Evolutionary conservation across 1,140 invertebrate genomes (phyloP), one percentile per base, ranked within the genome.

Genomic region (Armadillidium nasatum): DNA sequence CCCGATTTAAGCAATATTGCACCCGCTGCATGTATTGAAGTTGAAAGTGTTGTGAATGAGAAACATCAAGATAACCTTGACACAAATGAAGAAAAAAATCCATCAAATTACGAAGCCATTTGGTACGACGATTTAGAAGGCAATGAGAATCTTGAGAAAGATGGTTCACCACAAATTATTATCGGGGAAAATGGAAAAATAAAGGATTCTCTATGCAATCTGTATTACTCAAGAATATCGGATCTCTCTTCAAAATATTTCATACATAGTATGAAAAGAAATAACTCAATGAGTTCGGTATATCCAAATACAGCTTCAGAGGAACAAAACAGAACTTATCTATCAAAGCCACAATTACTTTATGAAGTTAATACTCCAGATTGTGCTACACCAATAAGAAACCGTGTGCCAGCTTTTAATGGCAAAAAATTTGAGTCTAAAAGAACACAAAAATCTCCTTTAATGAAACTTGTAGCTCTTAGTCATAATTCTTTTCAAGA

Each of bases 351-450:
- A 60, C 2, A 60, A 4, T 19, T 6, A 33, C 33, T 33, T 33
- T 33, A 33, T 33, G 33, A 1, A 6, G 33, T 33, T 33, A 33
- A 33, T 33, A 1, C 6, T 33, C 6, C 33, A 33, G n/a, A n/a
- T n/a, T n/a, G n/a, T 6, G 33, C 33, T 3, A 3, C 33, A 33
- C 33, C 33, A 33, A 6, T 6, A 33, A 3, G 6, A 15, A 60
- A 60, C 7, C 11, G 2, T 7, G 19, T 60, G 50, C 15, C 46
- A 15, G 15, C 46, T 50, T 19, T 19, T 60, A 60, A 60, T 60
- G 19, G 50, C 50, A 60, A 89, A 80, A 86, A 85, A 78, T 89
- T 89, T 82, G 88, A 89, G 43, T 60, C 50, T 60, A 60, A 19
- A 19, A 13, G 50, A 19, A 7, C 7, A 15, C 50, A 60, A 7